Base-by-base conservation (phyloP, 2,888 invertebrate species). In the Folsomia candida region DNA sequence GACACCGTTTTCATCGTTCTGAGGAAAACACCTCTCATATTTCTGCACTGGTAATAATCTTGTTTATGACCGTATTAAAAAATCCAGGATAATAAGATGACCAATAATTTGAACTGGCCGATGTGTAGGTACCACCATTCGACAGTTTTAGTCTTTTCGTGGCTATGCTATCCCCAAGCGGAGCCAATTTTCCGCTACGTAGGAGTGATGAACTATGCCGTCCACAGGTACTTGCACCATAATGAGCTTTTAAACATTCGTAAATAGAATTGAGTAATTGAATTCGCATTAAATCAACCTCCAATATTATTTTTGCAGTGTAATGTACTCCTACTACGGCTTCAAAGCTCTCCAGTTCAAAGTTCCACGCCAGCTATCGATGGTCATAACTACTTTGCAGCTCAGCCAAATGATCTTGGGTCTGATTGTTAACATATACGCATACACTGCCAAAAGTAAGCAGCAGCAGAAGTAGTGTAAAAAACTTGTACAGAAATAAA, bases 381-480 rank as follows among this genome's bases (percentile, higher is more conserved):
- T 97, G 91, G 85, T 91, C 79, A 95, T 97, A 82, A 97, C 97
- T 18, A 87, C 89, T 20, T 86, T 94, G 65, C 97, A 97, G 83
- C 87, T 97, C 70, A 86, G 90, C 47, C 97, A 97, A 86, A 97
- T 97, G 97, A 87, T 96, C 65, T 88, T 94, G 76, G 97, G 97
- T 22, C 92, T 93, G 84, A 88, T 88, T 63, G 91, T 97, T 82
- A 96, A 95, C 84, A 85, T 94, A 72, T 93, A 91, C 89, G 93
- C 94, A 59, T 72, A 73, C 69, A 73, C 70, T 72, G 73, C 73
- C 66, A 76, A 76, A 69, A 67, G 76, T 76, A 64, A 69, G 70
- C 59, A 3, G 28, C 22, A 47, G n/a, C n/a, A n/a, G n/a, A n/a
- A n/a, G n/a, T n/a, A n/a, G n/a, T n/a, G n/a, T n/a, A n/a, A n/a